Base-by-base conservation (phyloP, 2,888 invertebrate genomes). In the Calliscelio sp. region DNA sequence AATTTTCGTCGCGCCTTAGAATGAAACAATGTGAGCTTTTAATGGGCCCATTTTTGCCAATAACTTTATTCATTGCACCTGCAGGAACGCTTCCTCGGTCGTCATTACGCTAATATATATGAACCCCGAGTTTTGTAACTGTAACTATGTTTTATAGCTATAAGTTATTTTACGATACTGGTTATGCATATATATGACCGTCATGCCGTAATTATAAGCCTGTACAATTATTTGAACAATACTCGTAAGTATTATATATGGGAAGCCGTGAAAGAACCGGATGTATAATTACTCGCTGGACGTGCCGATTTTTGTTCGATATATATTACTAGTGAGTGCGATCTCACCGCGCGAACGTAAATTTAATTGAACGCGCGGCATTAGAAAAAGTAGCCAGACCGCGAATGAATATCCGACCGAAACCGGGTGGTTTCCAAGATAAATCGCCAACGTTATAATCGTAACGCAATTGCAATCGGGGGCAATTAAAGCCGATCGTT, bases 91-190 rank as follows among this genome's bases (percentile, higher is more conserved):
- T 75, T 46, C 51, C 53, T 75, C 16, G 35, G 70, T 65, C 63
- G 55, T 81, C 74, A 68, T 70, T 75, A 81, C 49, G 49, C 38
- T 81, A 75, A 75, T 81, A 65, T n/a, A n/a, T 70, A 71, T 28
- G 75, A 71, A 24, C 63, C 22, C 25, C 5, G 57, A 75, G 70
- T 71, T 70, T 81, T 71, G 70, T 77, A 81, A 81, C 81, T 57
- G 75, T 75, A 63, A 75, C 75, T 81, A 75, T 65, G 75, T 81
- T 81, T 81, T 81, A 81, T 77, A 75, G 70, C 57, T 41, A 59
- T 63, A 63, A 65, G 49, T 70, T 55, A 75, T 70, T 75, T 75
- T 75, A 81, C 41, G 75, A 63, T 63, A 63, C 70, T 74, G 44
- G 70, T 70, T 70, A 70, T 75, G 81, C 75, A 81, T 81, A 74